Evolutionary conservation across 23 tunicate species (phyloP), one percentile per base, ranked within the genome.

Genomic region (Oikopleura dioica): DNA sequence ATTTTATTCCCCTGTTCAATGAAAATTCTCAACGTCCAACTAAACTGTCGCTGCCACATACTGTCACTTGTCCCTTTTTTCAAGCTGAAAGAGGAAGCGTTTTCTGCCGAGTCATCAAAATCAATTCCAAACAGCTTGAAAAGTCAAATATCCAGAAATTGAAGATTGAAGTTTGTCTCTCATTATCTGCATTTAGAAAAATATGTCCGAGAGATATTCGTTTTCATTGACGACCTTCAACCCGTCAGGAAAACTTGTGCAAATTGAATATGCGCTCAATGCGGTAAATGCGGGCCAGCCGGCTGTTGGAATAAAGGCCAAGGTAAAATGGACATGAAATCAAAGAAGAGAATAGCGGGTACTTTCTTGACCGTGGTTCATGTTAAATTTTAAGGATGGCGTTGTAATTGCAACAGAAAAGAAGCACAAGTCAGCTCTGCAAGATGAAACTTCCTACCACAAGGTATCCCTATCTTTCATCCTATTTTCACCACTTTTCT

Each of bases 391-490:
- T n/a, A n/a, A n/a, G 36, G 83, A 94, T 79, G 99, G 99, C 5
- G 99, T 94, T 59, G 99, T 94, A 9, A 83, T 94, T 50, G 99
- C 99, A 26, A 81, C 99, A 38, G 99, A 94, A 77, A 94, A 94
- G 50, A 94, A 94, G 78, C 99, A 94, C 51, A 86, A 86, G 50
- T 94, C 99, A 1, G 79, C 87, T 59, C 77, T 94, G 26, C 87
- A 94, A 36, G 99, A 94, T 79, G 99, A 94, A 79, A 76, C 79
- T 37, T 83, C 85, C 79, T 86, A 83, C 38, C 89, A 83, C 63
- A 94, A 94, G 84, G 72, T 44, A 44, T 44, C 16, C 16, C 16
- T 9, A 9, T 44, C 55, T 44, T 9, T 44, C 55, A 44, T 44
- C 16, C 16, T 44, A 44, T 44, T 44, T 44, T 44, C 9, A 16